These are phyloP conservation scores for Neolamprologus variostigma DNA, from an alignment of 2,113 vertebrate species.

Conservation along the genomic window DNA sequence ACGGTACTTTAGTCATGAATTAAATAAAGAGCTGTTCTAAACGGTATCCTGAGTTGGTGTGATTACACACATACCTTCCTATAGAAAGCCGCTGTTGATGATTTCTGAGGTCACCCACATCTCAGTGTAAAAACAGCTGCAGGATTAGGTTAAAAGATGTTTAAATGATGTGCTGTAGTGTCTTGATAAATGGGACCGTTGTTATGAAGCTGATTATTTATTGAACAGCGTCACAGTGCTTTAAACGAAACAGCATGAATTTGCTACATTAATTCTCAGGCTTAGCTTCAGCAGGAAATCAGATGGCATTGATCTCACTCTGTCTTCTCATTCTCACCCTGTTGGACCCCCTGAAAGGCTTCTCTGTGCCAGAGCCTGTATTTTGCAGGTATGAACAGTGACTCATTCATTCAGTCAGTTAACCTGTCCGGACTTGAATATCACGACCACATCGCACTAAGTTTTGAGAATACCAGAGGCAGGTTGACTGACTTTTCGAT, in stretches of 20 bases:
- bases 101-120: not conserved
- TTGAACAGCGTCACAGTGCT: not conserved
- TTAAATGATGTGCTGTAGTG: not conserved
- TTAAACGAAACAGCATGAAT: not conserved
- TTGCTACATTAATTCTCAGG: conserved; percentile 17
- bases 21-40: not conserved
- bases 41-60: not conserved
- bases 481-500: not conserved
- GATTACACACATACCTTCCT: not conserved
- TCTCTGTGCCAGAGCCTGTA: not conserved
- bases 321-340: not conserved
- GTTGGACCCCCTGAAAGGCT: not conserved
- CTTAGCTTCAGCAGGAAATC: conserved; percentile 16
- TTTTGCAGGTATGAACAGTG: not conserved
- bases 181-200: not conserved
- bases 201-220: conserved; percentile 8
- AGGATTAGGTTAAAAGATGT: not conserved
- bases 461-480: not conserved
- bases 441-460: not conserved
- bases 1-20: not conserved
- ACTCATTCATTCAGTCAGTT: not conserved
- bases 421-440: not conserved
- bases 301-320: conserved; percentile 1
- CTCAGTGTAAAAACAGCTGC: not conserved
- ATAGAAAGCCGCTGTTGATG: not conserved